These are phyloP conservation scores for Porphyrio hochstetteri DNA, from an alignment of 2,113 vertebrate species.

Conservation along the genomic window DNA sequence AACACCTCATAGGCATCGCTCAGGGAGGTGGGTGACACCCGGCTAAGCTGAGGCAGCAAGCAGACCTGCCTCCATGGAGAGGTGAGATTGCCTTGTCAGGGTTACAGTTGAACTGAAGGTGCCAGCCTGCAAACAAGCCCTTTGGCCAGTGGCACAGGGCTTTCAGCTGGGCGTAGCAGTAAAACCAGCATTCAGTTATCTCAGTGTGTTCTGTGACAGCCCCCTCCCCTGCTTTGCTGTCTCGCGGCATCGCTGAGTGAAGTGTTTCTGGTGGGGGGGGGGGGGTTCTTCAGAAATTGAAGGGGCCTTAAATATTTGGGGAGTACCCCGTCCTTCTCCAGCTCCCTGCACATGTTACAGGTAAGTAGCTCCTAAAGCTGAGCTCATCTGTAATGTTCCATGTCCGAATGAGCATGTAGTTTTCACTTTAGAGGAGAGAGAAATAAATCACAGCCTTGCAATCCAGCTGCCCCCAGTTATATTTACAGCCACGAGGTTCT, in stretches of 20 bases:
- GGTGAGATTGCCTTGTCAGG: neutral
- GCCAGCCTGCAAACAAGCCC: neutral
- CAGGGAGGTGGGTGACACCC: neutral
- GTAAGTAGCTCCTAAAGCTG: neutral
- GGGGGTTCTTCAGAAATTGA: neutral
- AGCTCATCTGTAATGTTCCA: neutral
- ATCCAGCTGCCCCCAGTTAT: neutral
- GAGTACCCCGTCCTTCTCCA: neutral
- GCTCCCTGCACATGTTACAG: neutral
- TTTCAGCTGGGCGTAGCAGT: neutral
- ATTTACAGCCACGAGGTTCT: neutral
- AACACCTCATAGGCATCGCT: neutral
- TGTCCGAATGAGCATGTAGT: rapidly evolving
- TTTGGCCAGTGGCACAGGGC: neutral
- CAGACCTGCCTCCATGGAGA: neutral
- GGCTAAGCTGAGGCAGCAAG: neutral
- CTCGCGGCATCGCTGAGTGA: neutral
- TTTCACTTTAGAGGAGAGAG: neutral
- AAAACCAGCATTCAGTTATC: neutral
- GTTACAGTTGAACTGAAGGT: neutral
- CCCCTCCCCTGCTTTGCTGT: neutral
- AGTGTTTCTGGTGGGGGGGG: neutral
- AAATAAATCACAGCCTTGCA: neutral
- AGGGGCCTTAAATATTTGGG: neutral
- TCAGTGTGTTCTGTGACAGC: neutral